These are phyloP conservation scores for Odontothrips loti DNA, from an alignment of 2,888 invertebrate species.

Conservation along the genomic window DNA sequence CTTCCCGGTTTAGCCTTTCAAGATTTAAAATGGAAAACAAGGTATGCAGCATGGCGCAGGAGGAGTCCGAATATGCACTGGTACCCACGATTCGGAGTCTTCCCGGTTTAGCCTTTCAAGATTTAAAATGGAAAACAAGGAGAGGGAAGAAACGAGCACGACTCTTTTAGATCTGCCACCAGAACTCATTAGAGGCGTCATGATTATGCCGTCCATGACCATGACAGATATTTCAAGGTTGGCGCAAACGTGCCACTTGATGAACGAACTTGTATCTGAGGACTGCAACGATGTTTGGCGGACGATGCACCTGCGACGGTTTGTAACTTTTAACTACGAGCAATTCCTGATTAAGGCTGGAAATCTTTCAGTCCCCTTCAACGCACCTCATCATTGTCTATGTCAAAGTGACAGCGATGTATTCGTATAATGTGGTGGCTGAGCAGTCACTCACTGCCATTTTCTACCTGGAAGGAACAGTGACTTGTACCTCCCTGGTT, in stretches of 20 bases:
- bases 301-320: background rate
- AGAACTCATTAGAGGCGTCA: background rate
- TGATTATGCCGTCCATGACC: background rate
- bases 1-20: background rate
- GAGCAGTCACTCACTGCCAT: background rate
- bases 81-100: background rate
- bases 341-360: no score
- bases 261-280: background rate
- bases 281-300: constrained; percentile 22
- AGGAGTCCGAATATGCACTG: no score
- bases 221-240: background rate
- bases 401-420: no score
- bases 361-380: no score
- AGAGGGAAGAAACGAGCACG: background rate
- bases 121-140: background rate
- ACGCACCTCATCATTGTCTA: no score
- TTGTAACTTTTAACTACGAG: background rate
- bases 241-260: background rate
- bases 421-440: no score
- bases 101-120: background rate
- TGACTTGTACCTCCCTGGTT: no score
- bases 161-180: background rate
- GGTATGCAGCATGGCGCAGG: no score
- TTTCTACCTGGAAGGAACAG: no score
- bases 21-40: background rate